Percentiles rank a stretch among this genome's conserved stretches.
Evolutionary conservation across 2,113 vertebrate species (phyloP).

Genomic region (Melanostigma gelatinosum): DNA sequence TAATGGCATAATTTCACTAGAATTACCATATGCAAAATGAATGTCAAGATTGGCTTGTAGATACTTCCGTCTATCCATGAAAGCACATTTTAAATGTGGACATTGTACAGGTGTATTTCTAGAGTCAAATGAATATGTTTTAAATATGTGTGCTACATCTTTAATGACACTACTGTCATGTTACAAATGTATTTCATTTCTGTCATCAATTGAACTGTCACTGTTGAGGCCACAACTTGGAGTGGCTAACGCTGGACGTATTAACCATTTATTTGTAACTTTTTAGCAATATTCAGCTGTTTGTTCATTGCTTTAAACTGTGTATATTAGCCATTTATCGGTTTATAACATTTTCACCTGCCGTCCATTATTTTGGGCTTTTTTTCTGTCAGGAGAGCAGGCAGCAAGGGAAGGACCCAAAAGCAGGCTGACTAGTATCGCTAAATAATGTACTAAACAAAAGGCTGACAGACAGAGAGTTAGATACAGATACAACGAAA

Average conservation of each 20-base stretch:
- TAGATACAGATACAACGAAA: too few relatives aligned
- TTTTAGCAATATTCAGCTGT: background rate
- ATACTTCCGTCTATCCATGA: background rate
- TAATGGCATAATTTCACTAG: constrained; percentile 27
- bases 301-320: background rate
- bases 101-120: background rate
- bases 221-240: too few relatives aligned
- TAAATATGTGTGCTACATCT: background rate
- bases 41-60: constrained; percentile 15
- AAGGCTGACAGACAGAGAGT: too few relatives aligned
- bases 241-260: background rate
- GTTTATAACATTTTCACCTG: background rate
- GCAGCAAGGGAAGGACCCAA: too few relatives aligned
- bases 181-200: background rate
- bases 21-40: constrained; percentile 34
- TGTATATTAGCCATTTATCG: background rate
- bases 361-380: background rate
- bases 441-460: too few relatives aligned
- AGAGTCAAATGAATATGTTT: constrained; percentile 1
- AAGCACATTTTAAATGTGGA: background rate
- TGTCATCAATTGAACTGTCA: too few relatives aligned
- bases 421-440: too few relatives aligned
- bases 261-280: background rate
- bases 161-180: background rate
- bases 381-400: too few relatives aligned